These are phyloP conservation scores for Apodemia zela DNA, from an alignment of 2,888 invertebrate genomes.

Conservation along the genomic window DNA sequence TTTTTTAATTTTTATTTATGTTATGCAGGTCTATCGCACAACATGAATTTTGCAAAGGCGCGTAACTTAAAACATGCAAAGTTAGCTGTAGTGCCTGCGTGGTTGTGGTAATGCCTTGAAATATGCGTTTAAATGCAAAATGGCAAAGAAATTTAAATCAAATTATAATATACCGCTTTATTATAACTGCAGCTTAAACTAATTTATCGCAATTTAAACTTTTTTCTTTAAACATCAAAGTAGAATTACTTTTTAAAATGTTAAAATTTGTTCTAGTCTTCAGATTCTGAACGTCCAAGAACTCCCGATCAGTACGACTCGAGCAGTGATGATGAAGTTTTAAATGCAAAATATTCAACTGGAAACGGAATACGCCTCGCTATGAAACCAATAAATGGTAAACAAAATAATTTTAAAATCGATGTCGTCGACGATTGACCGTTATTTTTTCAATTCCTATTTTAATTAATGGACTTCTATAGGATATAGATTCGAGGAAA, in stretches of 20 bases:
- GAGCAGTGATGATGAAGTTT: slow-evolving; percentile 69
- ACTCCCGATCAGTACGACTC: slow-evolving; percentile 58
- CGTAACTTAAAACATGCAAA: no score
- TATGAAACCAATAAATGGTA: slow-evolving; percentile 65
- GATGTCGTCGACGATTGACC: slow-evolving; percentile 63
- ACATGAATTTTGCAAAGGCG: no score
- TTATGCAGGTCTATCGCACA: no score
- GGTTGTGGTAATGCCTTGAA: no score
- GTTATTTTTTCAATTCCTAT: slow-evolving; percentile 28
- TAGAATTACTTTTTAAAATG: background rate
- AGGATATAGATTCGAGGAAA: background rate
- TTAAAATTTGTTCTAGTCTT: slow-evolving; percentile 42
- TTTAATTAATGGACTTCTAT: background rate
- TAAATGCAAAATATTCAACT: slow-evolving; percentile 53
- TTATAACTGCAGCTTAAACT: background rate
- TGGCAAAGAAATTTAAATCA: background rate
- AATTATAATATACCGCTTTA: background rate
- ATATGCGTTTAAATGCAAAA: no score
- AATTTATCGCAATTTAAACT: background rate
- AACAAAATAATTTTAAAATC: slow-evolving; percentile 62
- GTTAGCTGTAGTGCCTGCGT: no score
- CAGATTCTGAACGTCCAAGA: slow-evolving; percentile 54
- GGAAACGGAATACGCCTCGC: slow-evolving; percentile 57
- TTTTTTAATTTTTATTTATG: no score
- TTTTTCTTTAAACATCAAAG: background rate